Conservation (phyloP, 2,888 invertebrate genomes). For the Drosophila pegasa region DNA sequence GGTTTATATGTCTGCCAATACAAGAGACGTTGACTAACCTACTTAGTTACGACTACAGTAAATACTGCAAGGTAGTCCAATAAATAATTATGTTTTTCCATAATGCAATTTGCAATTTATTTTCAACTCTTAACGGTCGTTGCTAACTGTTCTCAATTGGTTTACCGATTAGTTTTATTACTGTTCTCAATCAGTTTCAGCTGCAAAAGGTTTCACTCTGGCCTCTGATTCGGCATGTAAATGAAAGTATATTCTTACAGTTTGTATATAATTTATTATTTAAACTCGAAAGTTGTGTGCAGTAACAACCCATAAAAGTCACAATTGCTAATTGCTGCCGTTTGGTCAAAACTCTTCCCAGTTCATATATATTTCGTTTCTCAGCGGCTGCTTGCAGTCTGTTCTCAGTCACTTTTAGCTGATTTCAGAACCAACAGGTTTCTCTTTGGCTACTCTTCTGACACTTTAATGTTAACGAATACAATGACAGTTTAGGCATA, state of each 20-base stretch:
- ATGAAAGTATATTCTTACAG: not conserved
- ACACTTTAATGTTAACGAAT: not conserved
- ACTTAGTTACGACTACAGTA: constrained; percentile 1
- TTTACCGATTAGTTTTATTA: not conserved
- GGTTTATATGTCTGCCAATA: not conserved
- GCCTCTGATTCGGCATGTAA: not conserved
- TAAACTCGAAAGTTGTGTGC: not conserved
- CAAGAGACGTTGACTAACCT: not conserved
- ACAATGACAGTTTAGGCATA: not conserved
- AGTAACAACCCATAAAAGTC: not conserved
- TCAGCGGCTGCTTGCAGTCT: not conserved
- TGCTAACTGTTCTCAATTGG: not conserved
- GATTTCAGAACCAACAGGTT: not conserved
- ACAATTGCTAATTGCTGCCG: not conserved
- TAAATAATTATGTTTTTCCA: not conserved
- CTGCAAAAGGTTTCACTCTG: not conserved
- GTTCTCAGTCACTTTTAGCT: not conserved
- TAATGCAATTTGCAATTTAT: constrained; percentile 1
- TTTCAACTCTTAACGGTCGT: not conserved
- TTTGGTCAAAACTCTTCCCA: not conserved
- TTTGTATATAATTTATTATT: not conserved
- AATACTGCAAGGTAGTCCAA: not conserved
- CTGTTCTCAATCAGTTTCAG: not conserved
- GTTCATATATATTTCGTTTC: constrained; percentile 3
- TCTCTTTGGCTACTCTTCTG: not conserved